These are phyloP conservation scores for Antheraea assamensis DNA, from an alignment of 2,888 invertebrate species.

Conservation along the genomic window DNA sequence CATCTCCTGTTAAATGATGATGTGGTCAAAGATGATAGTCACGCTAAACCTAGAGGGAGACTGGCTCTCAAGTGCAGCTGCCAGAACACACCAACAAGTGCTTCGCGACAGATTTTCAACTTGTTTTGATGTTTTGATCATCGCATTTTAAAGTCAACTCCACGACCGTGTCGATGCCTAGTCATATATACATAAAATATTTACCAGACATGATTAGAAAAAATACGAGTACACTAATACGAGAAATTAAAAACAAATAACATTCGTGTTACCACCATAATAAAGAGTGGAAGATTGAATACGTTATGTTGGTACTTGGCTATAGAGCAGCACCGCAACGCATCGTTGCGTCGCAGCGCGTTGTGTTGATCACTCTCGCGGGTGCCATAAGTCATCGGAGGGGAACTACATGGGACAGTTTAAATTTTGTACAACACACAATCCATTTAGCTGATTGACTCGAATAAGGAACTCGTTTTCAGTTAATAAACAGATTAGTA, in stretches of 20 bases:
- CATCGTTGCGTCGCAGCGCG: not conserved
- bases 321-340: conserved; percentile 6
- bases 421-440: conserved; percentile 65
- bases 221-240: no score
- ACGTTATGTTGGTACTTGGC: conserved; percentile 15
- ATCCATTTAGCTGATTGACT: conserved; percentile 62
- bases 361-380: conserved; percentile 66
- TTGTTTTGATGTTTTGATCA: no score
- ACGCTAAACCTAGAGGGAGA: no score
- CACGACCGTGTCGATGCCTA: no score
- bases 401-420: conserved; percentile 60
- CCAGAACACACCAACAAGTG: no score
- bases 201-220: no score
- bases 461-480: conserved; percentile 4
- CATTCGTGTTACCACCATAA: not conserved
- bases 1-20: no score
- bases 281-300: conserved; percentile 18
- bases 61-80: no score
- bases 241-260: conserved; percentile 51
- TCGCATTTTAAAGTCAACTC: no score
- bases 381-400: conserved; percentile 68
- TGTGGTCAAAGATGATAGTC: no score
- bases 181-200: no score
- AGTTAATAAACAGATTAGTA: not conserved
- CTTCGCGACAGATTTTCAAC: no score